Base-by-base conservation (phyloP, 2,888 invertebrate species). In the Lithophane leautieri region DNA sequence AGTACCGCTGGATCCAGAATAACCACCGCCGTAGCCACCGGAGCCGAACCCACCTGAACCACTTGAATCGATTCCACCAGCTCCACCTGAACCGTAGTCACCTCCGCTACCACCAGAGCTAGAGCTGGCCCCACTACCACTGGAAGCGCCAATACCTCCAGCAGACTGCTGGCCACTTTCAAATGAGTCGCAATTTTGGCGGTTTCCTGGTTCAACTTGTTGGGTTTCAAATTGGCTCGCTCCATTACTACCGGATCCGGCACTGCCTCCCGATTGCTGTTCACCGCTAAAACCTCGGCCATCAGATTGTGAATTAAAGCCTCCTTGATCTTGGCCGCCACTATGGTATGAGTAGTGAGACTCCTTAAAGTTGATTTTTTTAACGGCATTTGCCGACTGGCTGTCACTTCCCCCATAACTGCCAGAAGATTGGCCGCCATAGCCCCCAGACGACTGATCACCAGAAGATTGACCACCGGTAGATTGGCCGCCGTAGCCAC, bases 291-390 rank as follows among this genome's bases (percentile, higher is more conserved):
- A 74, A 12, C 74, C 84, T 52, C 34, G 71, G 12, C 77, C 70
- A 40, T 67, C 66, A 25, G 79, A 72, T 40, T 86, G 62, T 25
- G 80, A 79, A 63, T 68, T 70, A 12, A 75, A 79, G 12, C 34
- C 81, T 60, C 16, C 78, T 44, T 67, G 60, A 66, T 56, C 76
- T 50, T 77, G 74, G 19, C 86, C 87, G 2, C 83, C 86, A 42
- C 81, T 88, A 60, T 92, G 87, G 71, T 83, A 89, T 0, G 90
- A 88, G 50, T 79, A 86, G 19, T 89, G 91, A 11, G 91, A 89
- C 82, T 91, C 90, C 72, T 91, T 89, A 47, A 81, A 90, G 52
- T 85, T 83, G 44, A 83, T 75, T 65, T 82, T 75, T 61, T 82
- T 70, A 44, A 73, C 85, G 47, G 22, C 73, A 73, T 68, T 65